A percentile compares a stretch with the other conserved stretches of the same genome.
Evolutionary conservation across 1,140 invertebrate genomes (phyloP).

Genomic region (Meloidogyne floridensis): DNA sequence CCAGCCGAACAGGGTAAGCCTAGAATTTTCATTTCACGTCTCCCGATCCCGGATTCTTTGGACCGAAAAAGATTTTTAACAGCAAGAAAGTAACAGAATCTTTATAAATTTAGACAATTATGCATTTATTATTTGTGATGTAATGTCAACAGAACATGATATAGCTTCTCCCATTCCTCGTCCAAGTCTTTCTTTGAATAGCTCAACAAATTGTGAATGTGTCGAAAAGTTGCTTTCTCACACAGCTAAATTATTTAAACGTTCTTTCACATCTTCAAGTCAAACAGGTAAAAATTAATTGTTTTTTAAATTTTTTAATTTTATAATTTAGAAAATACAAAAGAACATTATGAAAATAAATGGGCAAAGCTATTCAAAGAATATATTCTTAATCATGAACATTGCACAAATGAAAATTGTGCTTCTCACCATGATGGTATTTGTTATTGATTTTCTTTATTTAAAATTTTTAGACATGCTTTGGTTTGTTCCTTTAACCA

Average conservation of each 20-base stretch:
- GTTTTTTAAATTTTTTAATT: neutral
- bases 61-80: too few relatives aligned
- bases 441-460: neutral
- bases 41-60: too few relatives aligned
- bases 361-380: constrained; percentile 59
- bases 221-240: constrained; percentile 40
- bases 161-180: neutral
- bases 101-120: too few relatives aligned
- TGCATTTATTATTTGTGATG: neutral
- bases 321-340: neutral
- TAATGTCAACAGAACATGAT: neutral
- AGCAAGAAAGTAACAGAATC: too few relatives aligned
- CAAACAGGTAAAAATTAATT: neutral
- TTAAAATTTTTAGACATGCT: constrained; percentile 37
- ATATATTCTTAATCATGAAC: constrained; percentile 40
- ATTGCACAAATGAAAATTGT: constrained; percentile 52
- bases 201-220: constrained; percentile 38
- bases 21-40: too few relatives aligned
- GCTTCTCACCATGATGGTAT: constrained; percentile 55
- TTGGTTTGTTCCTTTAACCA: constrained; percentile 53
- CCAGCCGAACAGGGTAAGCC: too few relatives aligned
- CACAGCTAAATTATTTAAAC: constrained; percentile 38
- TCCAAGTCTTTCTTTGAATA: neutral
- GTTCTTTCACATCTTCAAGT: neutral
- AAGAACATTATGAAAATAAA: constrained; percentile 23